These are phyloP conservation scores for Lapara coniferarum DNA, from an alignment of 2,888 invertebrate genomes.

Conservation along the genomic window DNA sequence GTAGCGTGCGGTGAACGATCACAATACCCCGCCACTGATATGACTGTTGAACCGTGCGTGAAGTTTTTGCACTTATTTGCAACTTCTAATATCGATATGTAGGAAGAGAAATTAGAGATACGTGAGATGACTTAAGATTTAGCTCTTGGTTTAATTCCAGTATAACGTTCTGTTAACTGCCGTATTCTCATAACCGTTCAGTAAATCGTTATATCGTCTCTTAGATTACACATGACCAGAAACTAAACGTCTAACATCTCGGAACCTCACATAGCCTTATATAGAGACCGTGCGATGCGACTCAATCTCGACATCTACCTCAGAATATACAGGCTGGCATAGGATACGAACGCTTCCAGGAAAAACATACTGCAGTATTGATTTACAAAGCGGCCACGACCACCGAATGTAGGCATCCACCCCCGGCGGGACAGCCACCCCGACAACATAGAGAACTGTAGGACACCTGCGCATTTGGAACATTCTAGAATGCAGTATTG, in stretches of 20 bases:
- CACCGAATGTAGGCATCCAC: conserved; percentile 1
- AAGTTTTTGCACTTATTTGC: background rate
- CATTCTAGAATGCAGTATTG: conserved; percentile 13
- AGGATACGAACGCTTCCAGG: conserved; percentile 9
- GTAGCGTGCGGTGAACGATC: conserved; percentile 4
- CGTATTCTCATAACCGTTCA: too few relatives aligned
- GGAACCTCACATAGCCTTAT: background rate
- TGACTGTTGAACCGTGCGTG: background rate
- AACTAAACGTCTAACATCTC: background rate
- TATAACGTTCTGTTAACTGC: too few relatives aligned
- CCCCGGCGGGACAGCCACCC: background rate
- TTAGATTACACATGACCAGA: too few relatives aligned
- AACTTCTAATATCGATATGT: background rate
- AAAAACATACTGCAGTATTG: conserved; percentile 18
- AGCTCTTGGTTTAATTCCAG: background rate
- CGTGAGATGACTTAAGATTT: background rate
- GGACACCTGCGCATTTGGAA: conserved; percentile 7
- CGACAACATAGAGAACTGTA: background rate
- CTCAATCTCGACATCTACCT: background rate
- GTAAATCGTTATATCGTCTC: too few relatives aligned
- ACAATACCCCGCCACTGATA: background rate
- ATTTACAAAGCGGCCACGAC: background rate
- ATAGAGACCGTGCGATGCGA: too few relatives aligned
- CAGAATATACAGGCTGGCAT: background rate
- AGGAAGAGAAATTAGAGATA: background rate